phyloP scores from a whole-genome alignment of 1,140 invertebrate genomes.

The Hesperophylax magnus region DNA sequence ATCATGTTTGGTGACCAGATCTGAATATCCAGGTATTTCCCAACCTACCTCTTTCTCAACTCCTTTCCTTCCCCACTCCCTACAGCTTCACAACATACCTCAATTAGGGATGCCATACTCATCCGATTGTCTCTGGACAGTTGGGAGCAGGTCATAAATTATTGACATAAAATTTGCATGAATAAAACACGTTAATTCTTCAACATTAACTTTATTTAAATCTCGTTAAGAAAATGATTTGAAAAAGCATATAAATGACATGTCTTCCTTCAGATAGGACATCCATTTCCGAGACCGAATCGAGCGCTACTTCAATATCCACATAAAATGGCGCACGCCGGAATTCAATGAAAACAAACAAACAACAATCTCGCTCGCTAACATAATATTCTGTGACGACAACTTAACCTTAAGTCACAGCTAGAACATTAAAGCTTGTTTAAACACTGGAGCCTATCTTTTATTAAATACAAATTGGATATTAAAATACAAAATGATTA shows the following conservation, averaged over 20 bases:
- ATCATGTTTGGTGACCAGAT: background rate
- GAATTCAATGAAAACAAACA: too few species aligned
- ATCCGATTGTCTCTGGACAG: too few species aligned
- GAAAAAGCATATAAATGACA: conserved; percentile 29
- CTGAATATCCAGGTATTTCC: too few species aligned
- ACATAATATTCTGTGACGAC: background rate
- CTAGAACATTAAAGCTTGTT: conserved; percentile 23
- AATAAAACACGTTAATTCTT: conserved; percentile 28
- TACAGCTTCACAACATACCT: too few species aligned
- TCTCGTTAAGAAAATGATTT: conserved; percentile 33
- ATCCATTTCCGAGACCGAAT: conserved; percentile 2
- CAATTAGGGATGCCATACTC: background rate
- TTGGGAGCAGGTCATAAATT: background rate
- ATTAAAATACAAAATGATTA: conserved; percentile 32
- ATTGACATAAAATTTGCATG: background rate
- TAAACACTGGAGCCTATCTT: background rate
- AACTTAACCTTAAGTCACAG: conserved; percentile 26
- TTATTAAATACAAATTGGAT: conserved; percentile 29
- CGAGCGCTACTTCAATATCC: background rate
- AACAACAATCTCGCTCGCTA: too few species aligned
- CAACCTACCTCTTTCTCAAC: too few species aligned
- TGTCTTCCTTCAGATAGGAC: conserved; percentile 8
- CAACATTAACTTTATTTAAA: conserved; percentile 31
- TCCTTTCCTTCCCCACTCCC: too few species aligned
- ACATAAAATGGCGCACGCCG: conserved; percentile 1